phyloP scores from a whole-genome alignment of 2,888 invertebrate species.

The Limnephilus marmoratus region DNA sequence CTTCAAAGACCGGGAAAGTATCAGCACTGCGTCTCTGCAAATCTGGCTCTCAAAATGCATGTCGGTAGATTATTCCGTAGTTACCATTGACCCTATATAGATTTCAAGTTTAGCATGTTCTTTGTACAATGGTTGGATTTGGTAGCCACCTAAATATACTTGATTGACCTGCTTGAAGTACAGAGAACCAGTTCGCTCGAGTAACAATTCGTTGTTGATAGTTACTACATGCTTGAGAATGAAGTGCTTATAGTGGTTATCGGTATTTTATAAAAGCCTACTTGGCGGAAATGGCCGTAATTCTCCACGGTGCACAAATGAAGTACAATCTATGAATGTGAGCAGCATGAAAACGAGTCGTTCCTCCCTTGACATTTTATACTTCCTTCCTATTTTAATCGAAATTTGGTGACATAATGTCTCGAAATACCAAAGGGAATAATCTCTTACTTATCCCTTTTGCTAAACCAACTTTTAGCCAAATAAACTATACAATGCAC shows the following conservation, averaged over 20 bases:
- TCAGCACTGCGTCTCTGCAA: background rate
- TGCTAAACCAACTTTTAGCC: too few relatives aligned
- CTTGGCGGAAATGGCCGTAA: background rate
- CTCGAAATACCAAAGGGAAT: too few relatives aligned
- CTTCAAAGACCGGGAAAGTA: background rate
- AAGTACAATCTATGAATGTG: too few relatives aligned
- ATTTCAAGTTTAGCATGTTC: too few relatives aligned
- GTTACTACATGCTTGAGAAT: background rate
- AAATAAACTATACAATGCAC: too few relatives aligned
- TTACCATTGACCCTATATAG: background rate
- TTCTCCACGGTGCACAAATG: too few relatives aligned
- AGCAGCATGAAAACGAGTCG: too few relatives aligned
- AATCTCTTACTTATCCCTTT: too few relatives aligned
- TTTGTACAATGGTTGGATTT: background rate
- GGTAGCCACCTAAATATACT: background rate
- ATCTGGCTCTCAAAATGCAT: background rate
- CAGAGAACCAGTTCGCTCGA: background rate
- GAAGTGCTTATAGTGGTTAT: background rate
- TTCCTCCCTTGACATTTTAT: too few relatives aligned
- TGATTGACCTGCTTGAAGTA: background rate
- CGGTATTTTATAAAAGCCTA: background rate
- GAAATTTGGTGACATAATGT: too few relatives aligned
- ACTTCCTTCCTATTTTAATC: too few relatives aligned
- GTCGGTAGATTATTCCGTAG: background rate
- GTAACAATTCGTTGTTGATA: background rate